Evolutionary conservation across 37 sponge, comb jelly and placozoan species (phyloP), one percentile per base, ranked within the genome.

Genomic region (Amphimedon queenslandica): DNA sequence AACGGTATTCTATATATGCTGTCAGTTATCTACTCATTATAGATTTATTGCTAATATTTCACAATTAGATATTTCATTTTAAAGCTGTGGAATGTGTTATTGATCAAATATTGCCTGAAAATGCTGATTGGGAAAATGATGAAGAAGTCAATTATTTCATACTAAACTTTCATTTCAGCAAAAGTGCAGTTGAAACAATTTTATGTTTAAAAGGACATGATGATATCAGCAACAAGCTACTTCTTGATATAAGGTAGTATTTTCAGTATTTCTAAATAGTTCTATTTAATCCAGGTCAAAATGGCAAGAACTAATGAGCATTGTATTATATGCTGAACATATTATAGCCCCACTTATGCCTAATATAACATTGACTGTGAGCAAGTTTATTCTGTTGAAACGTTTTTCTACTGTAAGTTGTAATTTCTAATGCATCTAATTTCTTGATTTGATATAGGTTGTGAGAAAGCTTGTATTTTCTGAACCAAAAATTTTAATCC

Each of bases 151-250:
- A 47, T 18, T 47, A 13, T 8, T 8, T 47, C 13, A 13, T 47
- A 47, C 21, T 11, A 25, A n/a, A 25, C 27, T n/a, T 60, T n/a
- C 61, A 60, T 25, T 60, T n/a, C 5, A 25, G 28, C 61, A 60
- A 60, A 60, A 60, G 27, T n/a, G 21, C 61, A n/a, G 61, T 60
- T 60, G 27, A 60, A n/a, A n/a, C 61, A 11, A 6, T 60, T 11
- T 60, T 60, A 25, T n/a, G 27, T 60, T 5, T n/a, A 6, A 25
- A n/a, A 60, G 27, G 27, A 60, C 27, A 60, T 60, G 61, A n/a
- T 25, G 61, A 60, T 6, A 11, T 8, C 8, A 47, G 53, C 13
- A 13, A 47, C 8, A 47, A 8, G 8, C 8, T 47, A 47, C 53
- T 47, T 18, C 8, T 47, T 47, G 53, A 47, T 18, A 18, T 13